Base-by-base conservation (phyloP, 2,888 invertebrate genomes). In the Heliconius aoede region DNA sequence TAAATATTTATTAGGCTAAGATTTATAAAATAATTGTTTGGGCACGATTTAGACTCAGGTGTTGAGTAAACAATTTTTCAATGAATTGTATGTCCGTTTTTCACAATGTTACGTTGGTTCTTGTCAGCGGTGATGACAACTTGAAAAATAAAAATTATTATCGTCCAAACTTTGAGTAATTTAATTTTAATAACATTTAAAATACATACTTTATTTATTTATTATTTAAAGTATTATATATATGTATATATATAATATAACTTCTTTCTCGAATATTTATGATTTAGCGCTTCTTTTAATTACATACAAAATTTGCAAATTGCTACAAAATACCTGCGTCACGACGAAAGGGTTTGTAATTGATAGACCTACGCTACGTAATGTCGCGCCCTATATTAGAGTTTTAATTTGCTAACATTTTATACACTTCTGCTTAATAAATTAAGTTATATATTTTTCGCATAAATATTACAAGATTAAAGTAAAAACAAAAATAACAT, bases 271-370 rank as follows among this genome's bases (percentile, higher is more conserved):
- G 30, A 32, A 69, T 69, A 51, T 55, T 55, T 55, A 69, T 69
- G 55, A 69, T 69, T 69, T 55, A 69, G 69, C n/a, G 55, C 30
- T 55, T 69, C 55, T 55, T 51, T 69, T 69, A 69, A 69, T 69
- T 69, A 24, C 30, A 55, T 69, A 8, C 55, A 55, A 69, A 55
- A 69, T 55, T 69, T 55, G 24, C 69, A 55, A 69, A 69, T 69
- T 55, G 30, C 69, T 69, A 24, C 24, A 32, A 55, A 69, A 69
- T 69, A 69, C 69, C 55, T 69, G 32, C 32, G 69, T 69, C 69
- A 32, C 69, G 69, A 24, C 69, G 24, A 30, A 69, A 24, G 69
- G 69, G 28, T 30, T 28, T 36, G 28, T 68, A 55, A 69, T 55
- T 55, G 55, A 69, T 69, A 69, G 55, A 24, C 55, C 55, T 15